Conservation (phyloP, 1,140 invertebrate species). For the Propsilocerus akamusi region DNA sequence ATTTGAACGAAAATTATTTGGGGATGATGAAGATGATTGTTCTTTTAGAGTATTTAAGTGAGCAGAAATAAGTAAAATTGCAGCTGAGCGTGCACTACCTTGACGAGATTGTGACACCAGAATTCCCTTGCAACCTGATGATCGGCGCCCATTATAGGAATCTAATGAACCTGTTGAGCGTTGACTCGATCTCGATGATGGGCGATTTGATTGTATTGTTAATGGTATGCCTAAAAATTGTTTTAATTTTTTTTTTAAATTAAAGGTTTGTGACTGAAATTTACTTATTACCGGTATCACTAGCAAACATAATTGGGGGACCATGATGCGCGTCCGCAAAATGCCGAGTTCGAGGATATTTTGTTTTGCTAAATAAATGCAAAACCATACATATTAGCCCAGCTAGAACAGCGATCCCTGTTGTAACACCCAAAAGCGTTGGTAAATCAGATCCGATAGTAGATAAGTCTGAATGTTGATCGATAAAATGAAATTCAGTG, state of each 20-base stretch:
- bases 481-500: background rate
- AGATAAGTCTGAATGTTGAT: constrained; percentile 42
- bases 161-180: constrained; percentile 39
- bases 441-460: constrained; percentile 63
- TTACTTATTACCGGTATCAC: constrained; percentile 43
- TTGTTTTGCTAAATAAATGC: constrained; percentile 53
- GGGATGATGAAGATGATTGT: constrained; percentile 6
- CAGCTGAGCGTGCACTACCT: constrained; percentile 73
- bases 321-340: constrained; percentile 59
- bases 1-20: constrained; percentile 7
- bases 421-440: constrained; percentile 58
- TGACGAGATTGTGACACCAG: constrained; percentile 54
- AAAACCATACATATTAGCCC: constrained; percentile 70
- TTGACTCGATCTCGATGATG: constrained; percentile 46
- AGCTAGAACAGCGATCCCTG: constrained; percentile 63
- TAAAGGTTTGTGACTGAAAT: background rate
- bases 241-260: background rate
- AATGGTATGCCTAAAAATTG: constrained; percentile 34
- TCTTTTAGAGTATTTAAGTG: constrained; percentile 38
- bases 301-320: constrained; percentile 63
- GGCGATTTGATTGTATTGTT: constrained; percentile 37
- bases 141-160: constrained; percentile 34
- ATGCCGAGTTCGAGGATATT: constrained; percentile 49
- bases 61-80: constrained; percentile 80
- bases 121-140: constrained; percentile 34